Conservation (phyloP, 2,113 vertebrate genomes). For the Ciconia maguari region DNA sequence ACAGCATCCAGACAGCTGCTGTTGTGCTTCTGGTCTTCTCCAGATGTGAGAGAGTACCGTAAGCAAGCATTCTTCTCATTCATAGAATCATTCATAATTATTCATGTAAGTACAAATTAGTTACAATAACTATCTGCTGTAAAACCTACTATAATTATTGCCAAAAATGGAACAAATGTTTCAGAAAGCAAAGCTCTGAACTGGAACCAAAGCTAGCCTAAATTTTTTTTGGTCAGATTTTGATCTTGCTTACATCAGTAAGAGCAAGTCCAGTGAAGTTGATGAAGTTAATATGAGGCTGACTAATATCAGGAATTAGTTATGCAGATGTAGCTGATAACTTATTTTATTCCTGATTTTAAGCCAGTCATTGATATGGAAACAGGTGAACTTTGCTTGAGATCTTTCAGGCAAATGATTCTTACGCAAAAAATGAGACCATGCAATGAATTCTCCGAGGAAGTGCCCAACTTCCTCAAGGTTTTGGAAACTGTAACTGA, state of each 20-base stretch:
- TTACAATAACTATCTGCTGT: neutral
- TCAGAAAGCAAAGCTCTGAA: neutral
- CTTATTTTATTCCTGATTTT: neutral
- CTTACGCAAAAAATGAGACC: neutral
- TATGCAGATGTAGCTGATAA: neutral
- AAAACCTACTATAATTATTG: neutral
- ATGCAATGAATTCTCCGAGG: neutral
- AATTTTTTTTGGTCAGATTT: neutral
- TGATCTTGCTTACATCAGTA: neutral
- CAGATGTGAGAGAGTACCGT: neutral
- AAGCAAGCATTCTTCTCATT: neutral
- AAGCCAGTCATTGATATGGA: neutral
- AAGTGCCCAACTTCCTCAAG: neutral
- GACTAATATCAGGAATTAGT: neutral
- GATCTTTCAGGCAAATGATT: neutral
- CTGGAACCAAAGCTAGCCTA: neutral
- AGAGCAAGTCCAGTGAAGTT: neutral
- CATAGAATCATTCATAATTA: neutral
- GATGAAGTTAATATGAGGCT: neutral
- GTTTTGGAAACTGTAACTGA: neutral
- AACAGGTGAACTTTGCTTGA: neutral
- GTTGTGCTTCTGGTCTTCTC: neutral
- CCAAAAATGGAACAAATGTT: neutral
- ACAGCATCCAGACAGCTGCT: conserved; percentile 24
- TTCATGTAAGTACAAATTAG: conserved; percentile 2